Evolutionary conservation across 92 coral and sea anemone genomes (phyloP), one percentile per base, ranked within the genome.

Genomic region (Zoanthus sansibaricus): DNA sequence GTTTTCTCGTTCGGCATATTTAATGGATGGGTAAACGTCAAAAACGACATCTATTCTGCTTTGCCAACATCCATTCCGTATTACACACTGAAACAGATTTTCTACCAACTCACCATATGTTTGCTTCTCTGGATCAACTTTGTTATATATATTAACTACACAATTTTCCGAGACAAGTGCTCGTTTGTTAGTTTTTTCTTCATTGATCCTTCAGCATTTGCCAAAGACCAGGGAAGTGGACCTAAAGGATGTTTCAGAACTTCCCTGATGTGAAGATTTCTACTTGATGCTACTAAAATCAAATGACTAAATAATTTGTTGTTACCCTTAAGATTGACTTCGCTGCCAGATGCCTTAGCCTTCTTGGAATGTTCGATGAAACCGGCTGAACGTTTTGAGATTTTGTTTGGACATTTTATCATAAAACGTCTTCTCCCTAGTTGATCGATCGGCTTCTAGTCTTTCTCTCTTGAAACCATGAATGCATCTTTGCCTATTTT

Each of bases 201-300:
- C 79, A 75, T 5, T 75, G 79, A 15, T 55, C 79, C 49, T 56
- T 75, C 79, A 55, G 79, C 79, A 75, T 42, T 75, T 75, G 79
- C 79, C 32, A 75, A 75, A 75, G 79, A 75, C 79, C 79, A 75
- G 56, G 79, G 58, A 75, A 75, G 79, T 48, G 79, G 55, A 45
- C 79, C 79, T 75, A 75, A 75, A 45, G 79, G 79, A 75, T 75
- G 79, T 75, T 33, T 75, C 56, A 44, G 48, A 75, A 75, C 79
- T 75, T 75, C 79, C 42, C 79, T 75, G 49, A 75, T 75, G 9
- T 75, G 79, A 48, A 75, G 37, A 25, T 75, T 75, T 75, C 55
- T 75, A 55, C 79, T 75, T 20, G 79, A 75, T 58, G 64, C 64
- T 58, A 58, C 64, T 56, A 56, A 16, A 75, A 75, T 75, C 79